Percentiles rank a stretch among this genome's conserved stretches.
These are phyloP conservation scores for Sitta carolinensis DNA, from an alignment of 2,797 vertebrate genomes.

Conservation along the genomic window DNA sequence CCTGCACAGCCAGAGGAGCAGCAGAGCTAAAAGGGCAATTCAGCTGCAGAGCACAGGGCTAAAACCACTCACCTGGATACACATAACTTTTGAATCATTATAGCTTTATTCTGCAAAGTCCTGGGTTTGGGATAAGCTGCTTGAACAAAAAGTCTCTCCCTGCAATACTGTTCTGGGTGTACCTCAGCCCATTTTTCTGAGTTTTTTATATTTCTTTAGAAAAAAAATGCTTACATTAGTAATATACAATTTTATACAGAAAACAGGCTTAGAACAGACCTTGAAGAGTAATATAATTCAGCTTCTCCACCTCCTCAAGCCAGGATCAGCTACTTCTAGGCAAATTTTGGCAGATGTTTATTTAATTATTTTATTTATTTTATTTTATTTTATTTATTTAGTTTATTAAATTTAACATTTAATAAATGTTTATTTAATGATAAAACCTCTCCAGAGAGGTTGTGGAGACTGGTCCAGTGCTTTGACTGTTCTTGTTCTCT, in stretches of 20 bases:
- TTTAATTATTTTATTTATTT: not conserved
- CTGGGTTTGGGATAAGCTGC: not conserved
- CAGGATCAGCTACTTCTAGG: not conserved
- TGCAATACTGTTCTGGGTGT: not conserved
- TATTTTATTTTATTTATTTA: no score
- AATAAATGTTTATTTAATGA: not conserved
- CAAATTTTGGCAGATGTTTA: not conserved
- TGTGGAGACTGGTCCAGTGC: not conserved
- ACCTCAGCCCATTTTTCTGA: not conserved
- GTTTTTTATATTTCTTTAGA: not conserved
- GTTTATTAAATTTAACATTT: no score
- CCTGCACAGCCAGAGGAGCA: not conserved
- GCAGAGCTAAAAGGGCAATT: not conserved
- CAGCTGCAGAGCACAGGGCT: not conserved
- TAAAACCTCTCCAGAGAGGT: not conserved
- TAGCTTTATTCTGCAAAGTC: not conserved
- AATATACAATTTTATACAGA: not conserved
- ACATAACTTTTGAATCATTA: not conserved
- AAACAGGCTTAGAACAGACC: not conserved
- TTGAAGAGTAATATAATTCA: not conserved
- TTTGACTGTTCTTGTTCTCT: not conserved
- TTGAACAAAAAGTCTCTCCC: not conserved
- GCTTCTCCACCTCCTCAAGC: not conserved
- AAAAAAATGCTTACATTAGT: not conserved
- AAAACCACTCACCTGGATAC: not conserved